Conservation (phyloP, 1,140 invertebrate species). For the Geopemphigus sp. region DNA sequence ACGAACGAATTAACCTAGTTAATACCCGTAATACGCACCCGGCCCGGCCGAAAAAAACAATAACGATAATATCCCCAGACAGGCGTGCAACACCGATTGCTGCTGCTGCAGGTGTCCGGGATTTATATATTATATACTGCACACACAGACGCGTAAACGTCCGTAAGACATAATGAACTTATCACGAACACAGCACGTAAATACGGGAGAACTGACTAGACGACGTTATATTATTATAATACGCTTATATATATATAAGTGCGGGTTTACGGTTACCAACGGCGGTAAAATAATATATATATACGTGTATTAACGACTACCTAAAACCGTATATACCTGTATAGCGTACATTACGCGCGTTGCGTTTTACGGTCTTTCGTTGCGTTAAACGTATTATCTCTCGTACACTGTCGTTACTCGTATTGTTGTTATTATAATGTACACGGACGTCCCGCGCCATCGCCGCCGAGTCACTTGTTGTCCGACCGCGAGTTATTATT, state of each 20-base stretch:
- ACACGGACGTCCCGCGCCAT: too few relatives aligned
- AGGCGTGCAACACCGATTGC: constrained; percentile 29
- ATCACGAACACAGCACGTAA: neutral
- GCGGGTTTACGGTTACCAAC: too few relatives aligned
- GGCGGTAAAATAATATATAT: too few relatives aligned
- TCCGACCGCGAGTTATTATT: neutral
- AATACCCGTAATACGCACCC: too few relatives aligned
- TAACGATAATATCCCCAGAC: constrained; percentile 21
- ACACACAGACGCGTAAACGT: neutral
- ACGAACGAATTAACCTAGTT: constrained; percentile 39
- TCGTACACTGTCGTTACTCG: neutral
- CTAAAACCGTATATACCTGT: neutral
- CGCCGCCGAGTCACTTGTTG: neutral
- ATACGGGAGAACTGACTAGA: too few relatives aligned
- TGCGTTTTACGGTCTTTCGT: constrained; percentile 12
- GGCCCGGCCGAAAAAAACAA: too few relatives aligned
- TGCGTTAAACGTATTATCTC: neutral
- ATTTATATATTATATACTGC: neutral
- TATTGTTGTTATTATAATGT: neutral
- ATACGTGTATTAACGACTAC: neutral
- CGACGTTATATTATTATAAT: too few relatives aligned
- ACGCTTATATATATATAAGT: too few relatives aligned
- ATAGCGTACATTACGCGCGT: neutral
- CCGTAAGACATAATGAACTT: constrained; percentile 20
- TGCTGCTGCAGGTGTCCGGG: neutral